Evolutionary conservation across 2,113 vertebrate species (phyloP).

Genomic region (Cardinalis cardinalis): DNA sequence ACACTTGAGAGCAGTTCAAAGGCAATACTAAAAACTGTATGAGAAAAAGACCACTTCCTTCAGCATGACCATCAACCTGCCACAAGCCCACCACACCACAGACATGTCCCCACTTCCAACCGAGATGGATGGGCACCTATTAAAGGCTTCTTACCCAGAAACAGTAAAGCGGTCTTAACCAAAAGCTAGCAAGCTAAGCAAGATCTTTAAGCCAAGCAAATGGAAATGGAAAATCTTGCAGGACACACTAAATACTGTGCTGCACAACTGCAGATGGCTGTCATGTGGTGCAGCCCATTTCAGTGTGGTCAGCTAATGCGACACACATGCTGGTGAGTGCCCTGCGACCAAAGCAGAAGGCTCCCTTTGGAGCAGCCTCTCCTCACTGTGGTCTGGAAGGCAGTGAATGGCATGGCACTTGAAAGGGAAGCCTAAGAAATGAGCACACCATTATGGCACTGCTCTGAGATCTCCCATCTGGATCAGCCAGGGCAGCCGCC

Average conservation of each 20-base stretch:
- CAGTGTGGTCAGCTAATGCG: slow-evolving; percentile 51
- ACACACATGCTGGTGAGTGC: neutral
- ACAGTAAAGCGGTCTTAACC: neutral
- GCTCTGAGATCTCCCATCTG: neutral
- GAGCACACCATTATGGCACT: neutral
- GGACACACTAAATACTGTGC: neutral
- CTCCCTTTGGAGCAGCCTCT: slow-evolving; percentile 19
- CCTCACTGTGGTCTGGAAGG: slow-evolving; percentile 16
- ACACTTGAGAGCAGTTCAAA: neutral
- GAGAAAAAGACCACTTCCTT: neutral
- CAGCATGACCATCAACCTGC: neutral
- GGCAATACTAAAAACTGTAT: neutral
- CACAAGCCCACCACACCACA: neutral
- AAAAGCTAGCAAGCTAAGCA: slow-evolving; percentile 46
- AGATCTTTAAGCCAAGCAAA: neutral
- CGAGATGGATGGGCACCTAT: neutral
- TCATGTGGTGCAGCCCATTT: slow-evolving; percentile 24
- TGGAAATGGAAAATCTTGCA: neutral
- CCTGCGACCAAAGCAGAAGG: slow-evolving; percentile 17
- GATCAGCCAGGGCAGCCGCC: accelerated
- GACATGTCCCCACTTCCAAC: neutral
- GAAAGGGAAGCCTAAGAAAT: slow-evolving; percentile 16
- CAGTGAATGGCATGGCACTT: neutral
- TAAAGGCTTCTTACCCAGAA: neutral
- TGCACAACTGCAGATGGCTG: slow-evolving; percentile 18